Evolutionary conservation across 1,140 invertebrate genomes (phyloP), one percentile per base, ranked within the genome.

Genomic region (Cydia amplana): DNA sequence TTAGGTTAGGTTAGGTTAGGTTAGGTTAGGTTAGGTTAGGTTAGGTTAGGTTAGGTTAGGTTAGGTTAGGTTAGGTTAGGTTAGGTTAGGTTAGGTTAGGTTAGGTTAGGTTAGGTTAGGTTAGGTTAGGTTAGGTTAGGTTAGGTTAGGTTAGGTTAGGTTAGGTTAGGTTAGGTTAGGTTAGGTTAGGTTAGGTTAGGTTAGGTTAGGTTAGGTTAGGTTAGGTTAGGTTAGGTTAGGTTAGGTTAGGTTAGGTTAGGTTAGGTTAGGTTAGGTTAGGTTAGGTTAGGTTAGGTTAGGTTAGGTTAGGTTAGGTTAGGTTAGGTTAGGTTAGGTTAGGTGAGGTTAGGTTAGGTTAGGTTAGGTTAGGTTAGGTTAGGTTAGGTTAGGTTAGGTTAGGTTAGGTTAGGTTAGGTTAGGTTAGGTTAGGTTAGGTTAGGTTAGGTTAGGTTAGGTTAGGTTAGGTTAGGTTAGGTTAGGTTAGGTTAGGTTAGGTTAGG

Each of bases 41-140:
- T 78, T 81, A 75, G 75, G 77, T 78, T 78, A 65, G 78, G 78
- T 79, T 79, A 74, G 78, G 78, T 79, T 79, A 74, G 75, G 78
- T 76, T 76, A 70, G 78, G 78, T 79, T 79, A 74, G 78, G 78
- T 79, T 79, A 74, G 75, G 78, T 76, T 76, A 55, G 75, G 78
- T 79, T 79, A 74, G 78, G 78, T 79, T 79, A 74, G 75, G 78
- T 76, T 76, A 70, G 78, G 72, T 73, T 73, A 73, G 72, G n/a
- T 46, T 73, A 49, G 49, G 78, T 76, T 79, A 72, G 75, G 78
- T 74, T 79, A 60, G 73, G 78, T 74, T 76, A 60, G 75, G 78
- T 76, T 79, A 72, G 78, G 75, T 78, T 75, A 70, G 74, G 74
- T 76, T 74, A 55, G 77, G 74, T 78, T 75, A 70, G 77, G 74